Conservation (phyloP, 2,113 vertebrate species). For the Mionectes macconnelli region DNA sequence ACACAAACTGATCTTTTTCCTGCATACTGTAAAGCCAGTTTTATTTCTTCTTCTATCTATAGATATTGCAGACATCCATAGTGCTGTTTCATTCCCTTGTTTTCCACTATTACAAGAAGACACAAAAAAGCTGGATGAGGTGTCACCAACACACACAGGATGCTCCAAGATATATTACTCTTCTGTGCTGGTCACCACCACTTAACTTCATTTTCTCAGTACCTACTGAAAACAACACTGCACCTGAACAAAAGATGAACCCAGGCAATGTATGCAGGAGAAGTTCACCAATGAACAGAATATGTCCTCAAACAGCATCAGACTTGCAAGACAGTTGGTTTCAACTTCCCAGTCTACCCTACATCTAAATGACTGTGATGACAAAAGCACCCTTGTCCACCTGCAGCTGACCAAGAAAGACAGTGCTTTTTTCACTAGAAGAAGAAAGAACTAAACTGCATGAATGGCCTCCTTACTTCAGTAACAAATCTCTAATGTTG, state of each 20-base stretch:
- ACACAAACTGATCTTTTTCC: background rate
- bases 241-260: background rate
- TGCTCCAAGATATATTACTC: background rate
- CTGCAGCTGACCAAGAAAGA: background rate
- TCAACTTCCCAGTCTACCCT: background rate
- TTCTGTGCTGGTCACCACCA: background rate
- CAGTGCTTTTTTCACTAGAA: background rate
- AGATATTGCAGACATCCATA: background rate
- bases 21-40: background rate
- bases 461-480: background rate
- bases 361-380: background rate
- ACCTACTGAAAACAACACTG: background rate
- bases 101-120: background rate
- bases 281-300: background rate
- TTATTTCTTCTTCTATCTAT: background rate
- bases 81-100: background rate
- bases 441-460: background rate
- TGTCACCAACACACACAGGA: background rate
- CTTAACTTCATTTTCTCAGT: background rate
- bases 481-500: background rate
- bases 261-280: background rate
- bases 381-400: background rate
- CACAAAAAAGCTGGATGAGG: background rate
- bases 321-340: background rate
- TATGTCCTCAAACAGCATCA: background rate